Percentiles rank a stretch among this genome's conserved stretches.
phyloP scores from a whole-genome alignment of 2,113 vertebrate species.

The Crotalus tigris region DNA sequence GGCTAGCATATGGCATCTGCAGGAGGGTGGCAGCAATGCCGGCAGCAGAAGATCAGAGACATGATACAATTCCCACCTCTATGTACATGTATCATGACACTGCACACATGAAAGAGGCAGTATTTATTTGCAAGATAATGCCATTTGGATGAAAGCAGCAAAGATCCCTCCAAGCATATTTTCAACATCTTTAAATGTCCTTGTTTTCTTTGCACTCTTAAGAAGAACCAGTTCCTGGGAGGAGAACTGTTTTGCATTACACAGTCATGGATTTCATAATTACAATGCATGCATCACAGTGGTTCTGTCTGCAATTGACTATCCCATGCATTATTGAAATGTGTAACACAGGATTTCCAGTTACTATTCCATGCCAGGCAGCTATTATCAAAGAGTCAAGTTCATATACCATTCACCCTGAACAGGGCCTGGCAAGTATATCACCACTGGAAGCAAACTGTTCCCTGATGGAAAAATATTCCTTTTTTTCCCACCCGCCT shows the following conservation, averaged over 20 bases:
- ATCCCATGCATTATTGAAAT: slow-evolving; percentile 6
- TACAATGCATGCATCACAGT: not conserved
- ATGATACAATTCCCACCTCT: not conserved
- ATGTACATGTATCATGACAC: not conserved
- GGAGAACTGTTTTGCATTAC: not conserved
- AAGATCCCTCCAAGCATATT: not conserved
- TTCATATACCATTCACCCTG: not conserved
- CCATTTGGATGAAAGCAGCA: not conserved
- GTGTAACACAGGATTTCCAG: not conserved
- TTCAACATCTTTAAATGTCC: not conserved
- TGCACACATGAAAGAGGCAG: not conserved
- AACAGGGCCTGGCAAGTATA: not conserved
- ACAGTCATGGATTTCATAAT: not conserved
- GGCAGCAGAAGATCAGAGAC: not conserved
- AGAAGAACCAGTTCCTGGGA: not conserved
- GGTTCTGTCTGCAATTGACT: not conserved
- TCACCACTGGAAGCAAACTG: not conserved
- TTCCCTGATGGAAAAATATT: not conserved
- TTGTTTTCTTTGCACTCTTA: not conserved
- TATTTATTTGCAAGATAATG: not conserved
- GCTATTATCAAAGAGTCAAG: not conserved
- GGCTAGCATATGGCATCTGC: not conserved
- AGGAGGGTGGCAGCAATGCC: not conserved
- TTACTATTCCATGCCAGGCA: fast-evolving
- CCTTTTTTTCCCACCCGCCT: fast-evolving